Percentiles rank a stretch among this genome's conserved stretches.
Evolutionary conservation across 2,888 invertebrate species (phyloP).

Genomic region (Rhodophaea formosa): DNA sequence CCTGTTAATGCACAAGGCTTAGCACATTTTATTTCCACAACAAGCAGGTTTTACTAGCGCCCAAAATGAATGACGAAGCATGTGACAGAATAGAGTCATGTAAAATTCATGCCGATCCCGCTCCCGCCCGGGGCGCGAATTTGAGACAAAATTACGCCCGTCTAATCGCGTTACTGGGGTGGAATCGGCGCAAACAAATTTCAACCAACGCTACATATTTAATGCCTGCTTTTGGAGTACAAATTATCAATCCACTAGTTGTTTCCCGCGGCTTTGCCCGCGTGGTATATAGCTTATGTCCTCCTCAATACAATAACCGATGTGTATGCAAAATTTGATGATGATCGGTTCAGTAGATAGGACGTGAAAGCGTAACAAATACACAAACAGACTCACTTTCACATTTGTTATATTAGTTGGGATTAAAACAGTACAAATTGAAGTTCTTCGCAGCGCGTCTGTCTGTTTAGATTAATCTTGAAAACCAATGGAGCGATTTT

Average conservation of each 20-base stretch:
- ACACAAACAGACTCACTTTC: no score
- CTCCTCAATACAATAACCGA: no score
- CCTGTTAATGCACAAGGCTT: not conserved
- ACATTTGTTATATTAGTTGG: no score
- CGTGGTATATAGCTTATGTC: no score
- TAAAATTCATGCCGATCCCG: slow-evolving; percentile 68
- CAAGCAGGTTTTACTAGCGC: slow-evolving; percentile 46
- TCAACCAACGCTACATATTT: slow-evolving; percentile 28
- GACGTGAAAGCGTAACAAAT: no score
- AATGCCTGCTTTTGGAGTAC: slow-evolving; percentile 22
- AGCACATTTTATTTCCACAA: slow-evolving; percentile 27
- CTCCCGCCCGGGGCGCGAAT: slow-evolving; percentile 53
- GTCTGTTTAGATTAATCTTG: no score
- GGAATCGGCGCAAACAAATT: slow-evolving; percentile 40
- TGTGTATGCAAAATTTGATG: no score
- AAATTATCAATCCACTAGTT: not conserved
- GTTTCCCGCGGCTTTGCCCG: no score
- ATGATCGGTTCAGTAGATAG: no score
- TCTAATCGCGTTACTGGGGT: slow-evolving; percentile 66
- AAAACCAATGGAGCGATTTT: no score
- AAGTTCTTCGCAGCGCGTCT: no score
- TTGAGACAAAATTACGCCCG: slow-evolving; percentile 69
- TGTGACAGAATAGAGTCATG: slow-evolving; percentile 66
- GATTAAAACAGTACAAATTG: no score
- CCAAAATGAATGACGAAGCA: slow-evolving; percentile 62